Evolutionary conservation across 2,797 vertebrate genomes (phyloP).

Genomic region (Enteromius viviparus): DNA sequence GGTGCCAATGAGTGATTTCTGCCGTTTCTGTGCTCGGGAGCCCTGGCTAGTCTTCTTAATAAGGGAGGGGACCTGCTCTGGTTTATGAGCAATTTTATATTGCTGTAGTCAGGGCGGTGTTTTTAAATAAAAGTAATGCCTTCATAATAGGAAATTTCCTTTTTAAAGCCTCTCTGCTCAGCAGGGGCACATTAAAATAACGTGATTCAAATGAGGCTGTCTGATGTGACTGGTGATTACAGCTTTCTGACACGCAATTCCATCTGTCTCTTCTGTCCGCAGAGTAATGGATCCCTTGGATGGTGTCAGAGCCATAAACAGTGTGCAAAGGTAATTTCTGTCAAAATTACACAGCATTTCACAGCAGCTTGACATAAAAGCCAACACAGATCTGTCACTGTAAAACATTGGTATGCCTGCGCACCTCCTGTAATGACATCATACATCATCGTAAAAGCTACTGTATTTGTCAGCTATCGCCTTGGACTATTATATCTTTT

Average conservation of each 20-base stretch:
- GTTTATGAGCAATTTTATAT: constrained; percentile 27
- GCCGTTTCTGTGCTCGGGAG: constrained; percentile 26
- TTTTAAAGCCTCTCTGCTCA: constrained; percentile 32
- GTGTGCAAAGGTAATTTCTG: constrained; percentile 86
- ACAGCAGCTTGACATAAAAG: constrained; percentile 42
- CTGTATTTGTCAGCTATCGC: constrained; percentile 49
- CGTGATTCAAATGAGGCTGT: constrained; percentile 32
- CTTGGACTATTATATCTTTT: constrained; percentile 51
- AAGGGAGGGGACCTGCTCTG: constrained; percentile 2
- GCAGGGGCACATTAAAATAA: constrained; percentile 36
- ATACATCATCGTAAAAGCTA: constrained; percentile 63
- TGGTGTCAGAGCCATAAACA: constrained; percentile 91
- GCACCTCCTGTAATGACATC: constrained; percentile 56
- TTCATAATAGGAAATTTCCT: constrained; percentile 33
- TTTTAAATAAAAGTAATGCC: constrained; percentile 27
- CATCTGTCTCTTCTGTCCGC: constrained; percentile 58
- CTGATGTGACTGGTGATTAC: constrained; percentile 40
- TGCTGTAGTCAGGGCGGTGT: neutral
- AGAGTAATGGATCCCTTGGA: constrained; percentile 87
- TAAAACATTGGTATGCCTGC: constrained; percentile 52
- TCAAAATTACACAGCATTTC: constrained; percentile 55
- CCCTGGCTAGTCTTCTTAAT: neutral
- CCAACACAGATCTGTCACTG: constrained; percentile 52
- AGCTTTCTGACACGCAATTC: constrained; percentile 35
- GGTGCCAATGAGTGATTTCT: constrained; percentile 45